Evolutionary conservation across 1,140 invertebrate genomes (phyloP).

Genomic region (Diuraphis noxia): DNA sequence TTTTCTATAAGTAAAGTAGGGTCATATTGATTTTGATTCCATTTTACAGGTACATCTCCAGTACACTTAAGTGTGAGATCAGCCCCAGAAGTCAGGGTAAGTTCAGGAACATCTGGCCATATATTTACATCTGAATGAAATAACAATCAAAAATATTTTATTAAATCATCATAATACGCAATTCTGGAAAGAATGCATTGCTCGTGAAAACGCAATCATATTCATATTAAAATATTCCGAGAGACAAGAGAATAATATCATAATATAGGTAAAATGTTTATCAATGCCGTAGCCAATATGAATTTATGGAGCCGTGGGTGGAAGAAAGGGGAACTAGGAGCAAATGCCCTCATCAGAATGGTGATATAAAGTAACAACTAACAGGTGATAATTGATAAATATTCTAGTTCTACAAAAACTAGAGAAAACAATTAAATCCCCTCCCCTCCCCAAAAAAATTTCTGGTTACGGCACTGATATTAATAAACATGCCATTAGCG

Average conservation of each 20-base stretch:
- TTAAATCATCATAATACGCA: neutral
- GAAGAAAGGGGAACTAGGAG: too few species aligned
- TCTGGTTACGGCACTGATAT: too few species aligned
- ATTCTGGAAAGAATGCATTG: neutral
- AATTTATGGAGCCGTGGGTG: too few species aligned
- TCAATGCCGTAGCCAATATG: too few species aligned
- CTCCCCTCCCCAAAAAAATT: too few species aligned
- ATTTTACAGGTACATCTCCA: slow-evolving; percentile 40
- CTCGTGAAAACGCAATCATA: neutral
- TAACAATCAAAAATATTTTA: neutral
- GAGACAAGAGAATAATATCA: neutral
- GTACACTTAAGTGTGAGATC: slow-evolving; percentile 46
- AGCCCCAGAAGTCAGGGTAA: slow-evolving; percentile 53
- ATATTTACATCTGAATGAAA: slow-evolving; percentile 16
- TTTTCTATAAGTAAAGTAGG: slow-evolving; percentile 1
- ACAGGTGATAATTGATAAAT: too few species aligned
- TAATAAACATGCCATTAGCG: too few species aligned
- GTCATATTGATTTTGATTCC: slow-evolving; percentile 20
- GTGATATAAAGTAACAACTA: too few species aligned
- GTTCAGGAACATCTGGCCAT: slow-evolving; percentile 49
- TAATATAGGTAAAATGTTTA: too few species aligned
- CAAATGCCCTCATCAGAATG: too few species aligned
- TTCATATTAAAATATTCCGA: neutral
- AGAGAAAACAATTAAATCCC: too few species aligned
- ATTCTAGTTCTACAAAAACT: too few species aligned